Evolutionary conservation across 2,113 vertebrate species (phyloP).

Genomic region (Seriola aureovittata): DNA sequence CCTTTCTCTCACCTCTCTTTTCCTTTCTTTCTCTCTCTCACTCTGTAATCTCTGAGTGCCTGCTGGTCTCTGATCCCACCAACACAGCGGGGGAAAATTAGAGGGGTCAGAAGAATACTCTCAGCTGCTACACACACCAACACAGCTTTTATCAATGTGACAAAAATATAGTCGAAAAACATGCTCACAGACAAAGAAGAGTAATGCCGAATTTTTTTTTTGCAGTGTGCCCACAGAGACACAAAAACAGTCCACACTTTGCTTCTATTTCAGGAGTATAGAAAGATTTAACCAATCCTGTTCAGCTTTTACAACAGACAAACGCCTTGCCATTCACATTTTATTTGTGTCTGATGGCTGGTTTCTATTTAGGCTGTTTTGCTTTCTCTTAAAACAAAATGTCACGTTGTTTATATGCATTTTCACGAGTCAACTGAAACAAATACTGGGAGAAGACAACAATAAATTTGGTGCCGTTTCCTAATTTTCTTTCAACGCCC

Average conservation of each 20-base stretch:
- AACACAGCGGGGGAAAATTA: conserved; percentile 32
- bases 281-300: background rate
- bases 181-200: conserved; percentile 16
- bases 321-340: background rate
- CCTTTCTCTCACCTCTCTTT: conserved; percentile 34
- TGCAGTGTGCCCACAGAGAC: background rate
- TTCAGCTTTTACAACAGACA: background rate
- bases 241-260: background rate
- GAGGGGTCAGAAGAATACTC: conserved; percentile 31
- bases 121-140: conserved; percentile 25
- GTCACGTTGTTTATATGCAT: conserved; percentile 12
- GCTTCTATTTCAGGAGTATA: background rate
- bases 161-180: conserved; percentile 24
- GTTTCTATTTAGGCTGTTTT: background rate
- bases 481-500: background rate
- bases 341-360: background rate
- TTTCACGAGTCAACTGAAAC: background rate
- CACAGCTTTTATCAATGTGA: conserved; percentile 2
- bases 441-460: background rate
- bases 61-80: conserved; percentile 57
- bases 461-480: background rate
- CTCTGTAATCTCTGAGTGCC: conserved; percentile 52
- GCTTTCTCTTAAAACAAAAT: conserved; percentile 23
- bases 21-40: conserved; percentile 12
- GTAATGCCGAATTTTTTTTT: background rate